Conservation (phyloP, 53 echinoderm and acorn worm species). For the Apostichopus leukothele region DNA sequence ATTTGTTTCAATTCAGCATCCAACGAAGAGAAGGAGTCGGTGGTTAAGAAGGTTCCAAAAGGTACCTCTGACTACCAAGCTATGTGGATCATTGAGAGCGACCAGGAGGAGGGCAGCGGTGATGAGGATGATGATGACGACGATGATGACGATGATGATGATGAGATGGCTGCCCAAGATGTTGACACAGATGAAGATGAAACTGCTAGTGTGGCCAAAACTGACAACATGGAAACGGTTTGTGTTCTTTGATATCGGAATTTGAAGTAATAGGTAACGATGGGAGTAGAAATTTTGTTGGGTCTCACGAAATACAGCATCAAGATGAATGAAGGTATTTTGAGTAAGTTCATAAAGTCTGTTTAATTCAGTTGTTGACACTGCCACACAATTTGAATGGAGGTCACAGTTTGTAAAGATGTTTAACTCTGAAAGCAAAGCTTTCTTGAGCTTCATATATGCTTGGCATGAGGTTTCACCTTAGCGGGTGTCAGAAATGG, state of each 20-base stretch:
- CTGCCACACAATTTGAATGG: too few relatives aligned
- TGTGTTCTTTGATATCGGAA: background rate
- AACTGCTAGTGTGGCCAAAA: slow-evolving; percentile 64
- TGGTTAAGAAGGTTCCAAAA: slow-evolving; percentile 81
- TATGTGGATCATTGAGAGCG: slow-evolving; percentile 87
- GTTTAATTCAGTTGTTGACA: too few relatives aligned
- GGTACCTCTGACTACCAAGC: slow-evolving; percentile 97
- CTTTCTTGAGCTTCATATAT: too few relatives aligned
- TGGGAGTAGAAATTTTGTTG: too few relatives aligned
- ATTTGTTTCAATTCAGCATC: slow-evolving; percentile 52
- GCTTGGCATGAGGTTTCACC: too few relatives aligned
- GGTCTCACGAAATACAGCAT: too few relatives aligned
- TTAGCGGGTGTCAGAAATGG: too few relatives aligned
- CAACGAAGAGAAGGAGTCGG: slow-evolving; percentile 56
- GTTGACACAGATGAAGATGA: slow-evolving; percentile 59
- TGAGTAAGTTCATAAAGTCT: too few relatives aligned
- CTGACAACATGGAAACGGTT: slow-evolving; percentile 87
- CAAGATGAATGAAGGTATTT: too few relatives aligned
- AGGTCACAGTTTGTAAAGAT: too few relatives aligned
- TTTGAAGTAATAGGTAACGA: too few relatives aligned
- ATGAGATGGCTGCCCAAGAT: slow-evolving; percentile 54
- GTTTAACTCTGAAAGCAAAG: too few relatives aligned
- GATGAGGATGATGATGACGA: slow-evolving; percentile 55
- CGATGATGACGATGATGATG: slow-evolving; percentile 59
- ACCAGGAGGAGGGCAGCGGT: slow-evolving; percentile 66